Base-by-base conservation (phyloP, 2,797 vertebrate species). In the Platalea minor region DNA sequence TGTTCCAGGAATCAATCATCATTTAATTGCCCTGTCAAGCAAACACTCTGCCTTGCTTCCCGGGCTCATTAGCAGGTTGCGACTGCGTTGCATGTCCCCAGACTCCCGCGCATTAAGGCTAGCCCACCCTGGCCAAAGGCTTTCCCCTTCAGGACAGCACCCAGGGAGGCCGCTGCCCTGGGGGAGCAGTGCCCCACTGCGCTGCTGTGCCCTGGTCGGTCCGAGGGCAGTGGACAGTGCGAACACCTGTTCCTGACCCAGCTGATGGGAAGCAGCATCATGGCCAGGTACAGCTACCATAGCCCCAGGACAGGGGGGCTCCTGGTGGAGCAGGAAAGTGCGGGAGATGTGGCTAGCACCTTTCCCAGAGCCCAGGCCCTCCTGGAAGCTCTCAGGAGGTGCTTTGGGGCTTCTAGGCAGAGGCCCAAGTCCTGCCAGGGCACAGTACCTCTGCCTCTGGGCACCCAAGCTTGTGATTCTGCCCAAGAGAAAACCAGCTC, bases 1-100 rank as follows among this genome's bases (percentile, higher is more conserved):
- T 94, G 94, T 92, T 94, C 93, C 92, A 90, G 68, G 82, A 96
- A 95, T 97, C 95, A 95, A 95, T 97, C 93, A 96, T 84, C 56
- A 53, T 74, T 88, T 95, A 96, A 96, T 97, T 92, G 90, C 74
- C n/a, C 57, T 95, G 95, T 94, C 96, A 85, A 65, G 83, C 88
- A 95, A 97, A 96, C 80, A 85, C 91, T 91, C 81, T 70, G 85
- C 79, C 69, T 85, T 64, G 64, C 51, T 95, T 95, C 67, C 61
- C 1, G 0, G 35, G 81, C 75, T 95, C 82, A 75, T 92, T 91
- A 93, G 63, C 69, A 78, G 64, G 61, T 89, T 91, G 64, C 1
- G 7, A 57, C 53, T 85, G 48, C 3, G 0, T 28, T 61, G 56
- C 45, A 23, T 25, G 46, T 83, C 79, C 81, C 48, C 56, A 70